These are phyloP conservation scores for Zoanthus gigantus DNA, from an alignment of 92 coral and sea anemone genomes.

Conservation along the genomic window DNA sequence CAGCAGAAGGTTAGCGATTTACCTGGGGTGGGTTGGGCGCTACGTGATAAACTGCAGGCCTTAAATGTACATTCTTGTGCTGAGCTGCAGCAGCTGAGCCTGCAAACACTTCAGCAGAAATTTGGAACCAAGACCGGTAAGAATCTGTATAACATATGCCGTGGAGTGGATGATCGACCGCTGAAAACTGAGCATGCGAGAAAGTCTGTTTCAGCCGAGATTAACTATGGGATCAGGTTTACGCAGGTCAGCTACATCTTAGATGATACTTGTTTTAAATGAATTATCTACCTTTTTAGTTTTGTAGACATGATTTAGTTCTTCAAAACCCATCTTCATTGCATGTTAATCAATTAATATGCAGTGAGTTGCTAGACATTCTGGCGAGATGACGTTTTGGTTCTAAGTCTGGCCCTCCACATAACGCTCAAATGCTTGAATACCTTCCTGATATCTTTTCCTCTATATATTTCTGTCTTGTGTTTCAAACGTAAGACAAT, in stretches of 20 bases:
- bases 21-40: constrained; percentile 93
- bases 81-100: constrained; percentile 83
- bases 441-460: no score
- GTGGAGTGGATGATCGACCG: constrained; percentile 92
- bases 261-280: no score
- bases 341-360: no score
- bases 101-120: constrained; percentile 79
- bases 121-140: constrained; percentile 94
- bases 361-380: no score
- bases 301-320: no score
- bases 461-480: no score
- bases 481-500: no score
- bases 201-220: constrained; percentile 97
- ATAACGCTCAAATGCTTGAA: no score
- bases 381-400: no score
- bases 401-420: no score
- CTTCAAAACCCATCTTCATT: no score
- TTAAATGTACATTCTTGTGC: constrained; percentile 76
- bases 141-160: constrained; percentile 72
- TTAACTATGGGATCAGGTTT: constrained; percentile 95
- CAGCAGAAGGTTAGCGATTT: constrained; percentile 87
- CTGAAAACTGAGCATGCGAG: constrained; percentile 83
- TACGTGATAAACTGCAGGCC: constrained; percentile 76
- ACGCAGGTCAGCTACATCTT: constrained; percentile 65
- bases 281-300: no score